Conservation (phyloP, 2,797 vertebrate genomes). For the Darevskia nairensis region DNA sequence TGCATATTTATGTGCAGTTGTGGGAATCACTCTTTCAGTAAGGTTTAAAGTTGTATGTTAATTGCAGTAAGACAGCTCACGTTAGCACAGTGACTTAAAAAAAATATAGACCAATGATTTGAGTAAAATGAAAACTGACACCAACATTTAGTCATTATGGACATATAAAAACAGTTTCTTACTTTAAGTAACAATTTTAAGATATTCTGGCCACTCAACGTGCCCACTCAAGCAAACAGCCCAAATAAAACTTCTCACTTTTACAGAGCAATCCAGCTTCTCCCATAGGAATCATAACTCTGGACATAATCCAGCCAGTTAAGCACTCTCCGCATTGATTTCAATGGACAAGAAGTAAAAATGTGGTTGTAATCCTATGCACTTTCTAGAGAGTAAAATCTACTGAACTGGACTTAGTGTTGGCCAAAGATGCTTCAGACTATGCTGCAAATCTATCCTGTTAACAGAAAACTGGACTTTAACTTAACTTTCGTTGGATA, state of each 20-base stretch:
- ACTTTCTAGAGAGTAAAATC: not conserved
- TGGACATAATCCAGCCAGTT: not conserved
- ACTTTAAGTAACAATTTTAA: not conserved
- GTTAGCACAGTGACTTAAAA: not conserved
- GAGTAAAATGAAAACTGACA: not conserved
- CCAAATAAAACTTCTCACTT: not conserved
- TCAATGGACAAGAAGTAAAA: not conserved
- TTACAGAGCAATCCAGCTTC: not conserved
- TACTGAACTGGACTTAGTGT: not conserved
- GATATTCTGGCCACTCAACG: not conserved
- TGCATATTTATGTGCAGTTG: slow-evolving; percentile 7
- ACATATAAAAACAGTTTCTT: not conserved
- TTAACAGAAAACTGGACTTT: not conserved
- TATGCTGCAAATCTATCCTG: not conserved
- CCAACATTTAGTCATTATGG: not conserved
- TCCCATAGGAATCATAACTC: not conserved
- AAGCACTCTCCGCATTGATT: not conserved
- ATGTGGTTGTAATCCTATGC: not conserved
- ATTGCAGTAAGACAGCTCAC: not conserved
- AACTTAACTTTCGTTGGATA: not conserved
- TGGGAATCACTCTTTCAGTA: slow-evolving; percentile 11
- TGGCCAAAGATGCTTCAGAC: not conserved
- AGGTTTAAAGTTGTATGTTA: slow-evolving; percentile 14
- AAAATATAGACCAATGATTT: not conserved
- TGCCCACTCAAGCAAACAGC: not conserved